Percentiles rank a stretch among this genome's conserved stretches.
These are phyloP conservation scores for Ceratoteleas bidentatus DNA, from an alignment of 1,140 invertebrate species.

Conservation along the genomic window DNA sequence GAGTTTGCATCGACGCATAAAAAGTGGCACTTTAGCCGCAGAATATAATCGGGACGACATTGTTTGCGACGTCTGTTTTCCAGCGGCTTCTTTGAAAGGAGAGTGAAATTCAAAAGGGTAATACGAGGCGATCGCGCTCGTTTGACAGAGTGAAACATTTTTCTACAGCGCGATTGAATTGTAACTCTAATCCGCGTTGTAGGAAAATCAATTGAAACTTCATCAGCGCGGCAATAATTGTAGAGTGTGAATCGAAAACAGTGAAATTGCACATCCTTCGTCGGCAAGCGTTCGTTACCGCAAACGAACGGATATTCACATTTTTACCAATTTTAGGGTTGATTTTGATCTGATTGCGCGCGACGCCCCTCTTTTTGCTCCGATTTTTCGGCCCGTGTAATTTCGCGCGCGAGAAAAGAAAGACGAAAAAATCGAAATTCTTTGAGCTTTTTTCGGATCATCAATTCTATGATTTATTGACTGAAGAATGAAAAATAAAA, in stretches of 20 bases:
- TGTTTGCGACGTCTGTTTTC: too few species aligned
- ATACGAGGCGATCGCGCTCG: background rate
- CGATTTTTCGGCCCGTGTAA: slow-evolving; percentile 22
- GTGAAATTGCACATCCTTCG: slow-evolving; percentile 45
- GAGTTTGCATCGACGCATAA: too few species aligned
- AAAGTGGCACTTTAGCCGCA: too few species aligned
- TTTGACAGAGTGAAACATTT: slow-evolving; percentile 21
- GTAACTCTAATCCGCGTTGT: slow-evolving; percentile 39
- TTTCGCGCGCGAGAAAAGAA: background rate
- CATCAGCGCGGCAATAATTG: slow-evolving; percentile 54
- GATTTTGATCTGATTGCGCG: slow-evolving; percentile 42
- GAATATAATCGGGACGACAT: too few species aligned
- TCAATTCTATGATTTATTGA: too few species aligned
- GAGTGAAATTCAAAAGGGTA: background rate
- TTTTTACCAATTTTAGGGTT: slow-evolving; percentile 31
- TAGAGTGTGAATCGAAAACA: slow-evolving; percentile 42
- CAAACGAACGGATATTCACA: slow-evolving; percentile 47
- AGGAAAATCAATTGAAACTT: slow-evolving; percentile 54
- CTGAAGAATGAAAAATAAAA: too few species aligned
- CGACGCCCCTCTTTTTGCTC: background rate
- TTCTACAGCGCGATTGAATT: slow-evolving; percentile 41
- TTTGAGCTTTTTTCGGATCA: too few species aligned
- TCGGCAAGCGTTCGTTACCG: slow-evolving; percentile 22
- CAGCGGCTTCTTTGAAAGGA: background rate
- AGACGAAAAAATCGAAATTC: too few species aligned